Evolutionary conservation across 2,113 vertebrate species (phyloP), one percentile per base, ranked within the genome.

Genomic region (Gnathonemus longibarbis): DNA sequence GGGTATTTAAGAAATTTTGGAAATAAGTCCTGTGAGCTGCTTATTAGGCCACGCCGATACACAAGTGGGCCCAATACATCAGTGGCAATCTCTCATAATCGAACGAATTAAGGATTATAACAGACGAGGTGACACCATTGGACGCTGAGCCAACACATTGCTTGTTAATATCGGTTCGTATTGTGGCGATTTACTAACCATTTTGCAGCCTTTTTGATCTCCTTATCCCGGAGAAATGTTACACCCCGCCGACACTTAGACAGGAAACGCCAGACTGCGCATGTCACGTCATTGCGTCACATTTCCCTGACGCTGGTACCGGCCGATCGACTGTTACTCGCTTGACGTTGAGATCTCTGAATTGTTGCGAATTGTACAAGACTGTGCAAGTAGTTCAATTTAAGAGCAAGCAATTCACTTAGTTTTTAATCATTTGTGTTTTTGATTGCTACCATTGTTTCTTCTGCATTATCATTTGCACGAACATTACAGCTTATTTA

Each of bases 11-110:
- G 13, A 39, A 6, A 39, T 77, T 35, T 39, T 77, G 27, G 27
- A 35, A 31, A 35, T 13, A 39, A 15, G 11, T 77, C 27, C 31
- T 77, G 31, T 13, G 15, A 39, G 15, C 31, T 77, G 27, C 27
- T 77, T 77, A 77, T 77, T 39, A 77, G 31, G 7, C 70, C 70
- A 77, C 70, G 70, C 70, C 39, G 31, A 77, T 39, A 39, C 1
- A 39, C 13, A 77, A 77, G 27, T 39, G 27, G 39, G 24, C 85
- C 91, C 52, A 42, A 21, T 39, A 90, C 92, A 80, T 87, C 88
- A 35, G 88, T 35, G 10, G 1, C 48, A 95, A 99, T 99, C 98
- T 91, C 94, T 27, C 19, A 88, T 95, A 97, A 99, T 99, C 98
- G 94, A 91, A 35, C 1, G 35, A 83, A 5, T 91, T 90, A 49